Percentiles rank a stretch among this genome's conserved stretches.
Evolutionary conservation across 2,113 vertebrate species (phyloP).

Genomic region (Salvelinus sp.): DNA sequence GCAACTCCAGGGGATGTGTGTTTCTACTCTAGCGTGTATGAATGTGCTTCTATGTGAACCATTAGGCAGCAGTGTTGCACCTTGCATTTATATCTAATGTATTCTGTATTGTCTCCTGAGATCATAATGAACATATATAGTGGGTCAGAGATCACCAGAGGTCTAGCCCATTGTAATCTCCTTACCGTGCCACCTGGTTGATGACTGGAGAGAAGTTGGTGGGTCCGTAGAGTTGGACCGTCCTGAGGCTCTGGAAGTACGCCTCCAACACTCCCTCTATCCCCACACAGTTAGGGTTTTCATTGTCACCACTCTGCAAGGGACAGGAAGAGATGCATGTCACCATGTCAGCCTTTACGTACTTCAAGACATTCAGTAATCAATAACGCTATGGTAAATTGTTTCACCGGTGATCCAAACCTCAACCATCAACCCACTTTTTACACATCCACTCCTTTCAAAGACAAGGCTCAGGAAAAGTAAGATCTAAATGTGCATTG

Average conservation of each 20-base stretch:
- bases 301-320: constrained; percentile 73
- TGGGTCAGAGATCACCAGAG: no score
- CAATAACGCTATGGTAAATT: no score
- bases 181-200: constrained; percentile 92
- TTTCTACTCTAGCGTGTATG: not conserved
- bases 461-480: no score
- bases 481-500: no score
- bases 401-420: no score
- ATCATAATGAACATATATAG: no score
- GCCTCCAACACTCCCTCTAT: constrained; percentile 89
- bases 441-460: no score
- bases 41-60: not conserved
- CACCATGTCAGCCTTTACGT: not conserved
- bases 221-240: constrained; percentile 90
- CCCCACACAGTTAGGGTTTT: constrained; percentile 80
- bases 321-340: not conserved
- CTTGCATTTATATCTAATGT: no score
- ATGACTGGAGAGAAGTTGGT: constrained; percentile 94
- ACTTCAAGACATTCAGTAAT: no score
- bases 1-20: not conserved
- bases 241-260: constrained; percentile 90
- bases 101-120: no score
- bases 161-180: not conserved
- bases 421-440: no score
- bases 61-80: no score